phyloP scores from a whole-genome alignment of 2,797 vertebrate genomes.

The Octomys mimax region DNA sequence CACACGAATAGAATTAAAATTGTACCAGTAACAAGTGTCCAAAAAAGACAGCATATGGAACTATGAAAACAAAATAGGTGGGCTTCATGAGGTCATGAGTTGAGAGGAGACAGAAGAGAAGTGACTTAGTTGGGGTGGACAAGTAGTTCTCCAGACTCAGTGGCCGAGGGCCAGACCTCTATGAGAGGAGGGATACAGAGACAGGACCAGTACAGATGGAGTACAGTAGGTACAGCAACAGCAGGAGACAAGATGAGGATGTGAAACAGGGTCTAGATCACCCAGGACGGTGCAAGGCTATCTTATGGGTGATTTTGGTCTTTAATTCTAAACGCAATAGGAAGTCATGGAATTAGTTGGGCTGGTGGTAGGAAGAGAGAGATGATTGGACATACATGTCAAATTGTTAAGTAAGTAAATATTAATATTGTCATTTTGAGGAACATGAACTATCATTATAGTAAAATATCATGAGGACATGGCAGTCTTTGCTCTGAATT shows the following conservation, averaged over 20 bases:
- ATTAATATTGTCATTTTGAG: constrained; percentile 34
- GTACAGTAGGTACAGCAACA: background rate
- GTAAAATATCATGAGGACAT: background rate
- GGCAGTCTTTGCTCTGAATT: constrained; percentile 29
- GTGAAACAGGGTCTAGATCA: background rate
- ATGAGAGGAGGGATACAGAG: background rate
- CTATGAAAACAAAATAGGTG: background rate
- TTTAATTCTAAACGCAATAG: constrained; percentile 21
- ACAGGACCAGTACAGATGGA: background rate
- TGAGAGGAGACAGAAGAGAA: background rate
- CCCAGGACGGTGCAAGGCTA: background rate
- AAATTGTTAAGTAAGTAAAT: background rate
- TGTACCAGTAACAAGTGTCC: background rate
- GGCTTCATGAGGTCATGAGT: background rate
- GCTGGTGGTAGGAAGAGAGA: background rate
- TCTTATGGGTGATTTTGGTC: background rate
- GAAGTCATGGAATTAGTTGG: constrained; percentile 6
- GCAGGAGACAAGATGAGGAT: background rate
- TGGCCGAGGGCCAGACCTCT: background rate
- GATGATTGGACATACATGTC: background rate
- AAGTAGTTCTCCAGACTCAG: background rate
- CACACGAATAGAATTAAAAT: constrained; percentile 21
- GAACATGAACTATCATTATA: background rate
- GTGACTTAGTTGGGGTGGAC: background rate
- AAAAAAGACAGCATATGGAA: background rate